Evolutionary conservation across 2,113 vertebrate species (phyloP).

Genomic region (Ptyas mucosa): DNA sequence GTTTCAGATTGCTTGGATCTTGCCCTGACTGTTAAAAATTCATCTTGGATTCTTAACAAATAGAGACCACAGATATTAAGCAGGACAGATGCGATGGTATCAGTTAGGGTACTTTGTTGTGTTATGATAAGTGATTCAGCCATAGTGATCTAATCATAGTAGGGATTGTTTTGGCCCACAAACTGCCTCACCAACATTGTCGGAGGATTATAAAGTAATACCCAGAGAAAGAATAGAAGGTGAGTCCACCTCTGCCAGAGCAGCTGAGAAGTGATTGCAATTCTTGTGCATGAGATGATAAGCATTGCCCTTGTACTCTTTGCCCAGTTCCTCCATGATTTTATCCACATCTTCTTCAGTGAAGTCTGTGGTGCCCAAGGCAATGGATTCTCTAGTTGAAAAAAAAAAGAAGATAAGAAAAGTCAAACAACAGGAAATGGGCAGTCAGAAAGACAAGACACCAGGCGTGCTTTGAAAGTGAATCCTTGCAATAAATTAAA

Average conservation of each 20-base stretch:
- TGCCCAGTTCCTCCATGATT: conserved; percentile 90
- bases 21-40: background rate
- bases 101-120: background rate
- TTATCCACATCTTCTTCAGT: conserved; percentile 87
- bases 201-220: background rate
- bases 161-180: background rate
- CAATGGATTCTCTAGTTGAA: conserved; percentile 84
- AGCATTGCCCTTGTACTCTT: conserved; percentile 84
- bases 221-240: background rate
- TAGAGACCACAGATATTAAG: background rate
- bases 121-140: background rate
- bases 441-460: background rate
- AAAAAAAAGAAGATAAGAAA: conserved; percentile 15
- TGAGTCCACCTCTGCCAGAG: conserved; percentile 80
- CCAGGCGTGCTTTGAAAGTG: background rate
- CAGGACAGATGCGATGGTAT: background rate
- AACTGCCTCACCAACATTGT: background rate
- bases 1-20: background rate
- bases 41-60: background rate
- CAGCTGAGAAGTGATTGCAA: conserved; percentile 88
- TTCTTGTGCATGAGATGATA: conserved; percentile 91
- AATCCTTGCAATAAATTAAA: background rate
- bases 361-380: conserved; percentile 87
- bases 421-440: background rate
- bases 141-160: background rate